phyloP scores from a whole-genome alignment of 1,140 invertebrate genomes.

The Megalonaias nervosa region DNA sequence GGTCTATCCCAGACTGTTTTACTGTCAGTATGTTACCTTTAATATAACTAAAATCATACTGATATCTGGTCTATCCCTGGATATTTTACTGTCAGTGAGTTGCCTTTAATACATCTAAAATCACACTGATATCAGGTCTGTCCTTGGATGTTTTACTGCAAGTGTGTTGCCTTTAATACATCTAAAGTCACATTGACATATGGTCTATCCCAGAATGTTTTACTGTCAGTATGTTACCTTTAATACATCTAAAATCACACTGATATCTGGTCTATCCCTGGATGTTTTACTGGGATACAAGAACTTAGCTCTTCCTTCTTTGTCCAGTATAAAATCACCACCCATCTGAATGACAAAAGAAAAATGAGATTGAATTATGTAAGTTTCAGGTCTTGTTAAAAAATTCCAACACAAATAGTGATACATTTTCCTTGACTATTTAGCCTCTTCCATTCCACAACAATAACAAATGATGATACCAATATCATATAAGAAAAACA shows the following conservation, averaged over 20 bases:
- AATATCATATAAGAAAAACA: too few relatives aligned
- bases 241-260: slow-evolving; percentile 39
- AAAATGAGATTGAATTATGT: too few relatives aligned
- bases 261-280: slow-evolving; percentile 52
- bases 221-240: slow-evolving; percentile 24
- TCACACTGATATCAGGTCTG: slow-evolving; percentile 43
- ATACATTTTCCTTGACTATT: too few relatives aligned
- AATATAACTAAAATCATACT: slow-evolving; percentile 39
- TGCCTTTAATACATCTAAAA: slow-evolving; percentile 46
- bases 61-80: slow-evolving; percentile 51
- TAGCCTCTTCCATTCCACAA: too few relatives aligned
- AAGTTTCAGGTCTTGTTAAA: too few relatives aligned
- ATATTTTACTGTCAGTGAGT: neutral
- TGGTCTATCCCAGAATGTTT: too few relatives aligned
- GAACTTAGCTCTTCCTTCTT: slow-evolving; percentile 43
- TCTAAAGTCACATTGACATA: too few relatives aligned
- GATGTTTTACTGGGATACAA: slow-evolving; percentile 52
- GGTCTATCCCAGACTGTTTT: too few relatives aligned
- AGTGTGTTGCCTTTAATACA: too few relatives aligned
- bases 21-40: slow-evolving; percentile 22
- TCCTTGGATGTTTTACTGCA: slow-evolving; percentile 48
- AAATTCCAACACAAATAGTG: too few relatives aligned
- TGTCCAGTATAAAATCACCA: slow-evolving; percentile 61
- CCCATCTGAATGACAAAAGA: slow-evolving; percentile 53
- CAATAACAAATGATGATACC: too few relatives aligned